Conservation (phyloP, 2,888 invertebrate genomes). For the Volucella inflata region DNA sequence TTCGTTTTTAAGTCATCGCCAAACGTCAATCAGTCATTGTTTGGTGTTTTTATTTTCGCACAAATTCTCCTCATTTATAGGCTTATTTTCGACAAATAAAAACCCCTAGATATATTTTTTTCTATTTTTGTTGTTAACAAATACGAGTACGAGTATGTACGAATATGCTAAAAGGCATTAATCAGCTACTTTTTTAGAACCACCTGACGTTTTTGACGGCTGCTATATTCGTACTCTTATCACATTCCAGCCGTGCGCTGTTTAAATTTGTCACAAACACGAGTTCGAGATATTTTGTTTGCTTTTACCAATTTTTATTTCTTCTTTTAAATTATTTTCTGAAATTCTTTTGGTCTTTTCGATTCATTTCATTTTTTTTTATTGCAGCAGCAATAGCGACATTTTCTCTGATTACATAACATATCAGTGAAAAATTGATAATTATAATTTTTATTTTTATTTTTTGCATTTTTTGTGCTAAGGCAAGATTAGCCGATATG, state of each 20-base stretch:
- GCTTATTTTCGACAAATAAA: too few relatives aligned
- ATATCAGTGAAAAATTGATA: conserved; percentile 60
- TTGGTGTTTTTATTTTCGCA: neutral
- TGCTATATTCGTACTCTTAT: conserved; percentile 24
- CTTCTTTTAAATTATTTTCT: too few relatives aligned
- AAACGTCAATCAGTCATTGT: neutral
- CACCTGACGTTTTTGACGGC: conserved; percentile 38
- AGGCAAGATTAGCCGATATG: conserved; percentile 62
- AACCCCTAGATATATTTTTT: too few relatives aligned
- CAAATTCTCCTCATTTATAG: neutral
- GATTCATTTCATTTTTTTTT: conserved; percentile 15
- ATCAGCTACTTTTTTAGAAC: conserved; percentile 6
- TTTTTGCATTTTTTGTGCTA: conserved; percentile 9
- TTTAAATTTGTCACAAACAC: conserved; percentile 21
- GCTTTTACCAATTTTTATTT: neutral
- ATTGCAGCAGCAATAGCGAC: conserved; percentile 9
- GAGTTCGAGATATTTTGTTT: conserved; percentile 18
- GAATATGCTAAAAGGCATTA: neutral
- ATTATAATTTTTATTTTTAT: conserved; percentile 2
- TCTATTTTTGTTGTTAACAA: conserved; percentile 17
- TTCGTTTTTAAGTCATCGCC: neutral
- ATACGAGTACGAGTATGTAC: neutral
- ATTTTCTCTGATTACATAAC: conserved; percentile 65
- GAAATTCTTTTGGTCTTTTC: conserved; percentile 5
- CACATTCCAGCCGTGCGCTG: conserved; percentile 25